Percentiles rank a stretch among this genome's conserved stretches.
Evolutionary conservation across 2,113 vertebrate genomes (phyloP).

Genomic region (Passer montanus): DNA sequence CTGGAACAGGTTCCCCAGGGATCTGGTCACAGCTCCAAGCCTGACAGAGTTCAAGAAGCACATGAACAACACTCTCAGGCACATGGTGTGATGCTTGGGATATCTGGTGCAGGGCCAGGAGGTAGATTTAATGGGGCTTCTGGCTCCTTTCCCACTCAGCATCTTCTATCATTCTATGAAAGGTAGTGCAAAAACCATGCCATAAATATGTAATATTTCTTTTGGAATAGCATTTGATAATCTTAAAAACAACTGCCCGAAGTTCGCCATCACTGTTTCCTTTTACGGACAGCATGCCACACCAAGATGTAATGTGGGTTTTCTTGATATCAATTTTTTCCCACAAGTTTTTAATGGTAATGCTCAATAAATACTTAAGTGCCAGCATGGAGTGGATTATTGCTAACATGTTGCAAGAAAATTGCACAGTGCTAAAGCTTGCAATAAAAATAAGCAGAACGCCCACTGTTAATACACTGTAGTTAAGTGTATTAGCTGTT

Average conservation of each 20-base stretch:
- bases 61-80: neutral
- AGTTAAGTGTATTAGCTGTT: conserved; percentile 71
- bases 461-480: conserved; percentile 62
- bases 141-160: neutral
- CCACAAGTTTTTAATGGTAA: conserved; percentile 51
- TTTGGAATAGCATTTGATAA: neutral
- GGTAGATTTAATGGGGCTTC: neutral
- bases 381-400: conserved; percentile 66
- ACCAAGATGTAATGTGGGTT: neutral
- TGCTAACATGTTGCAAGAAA: conserved; percentile 68
- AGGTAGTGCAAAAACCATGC: neutral
- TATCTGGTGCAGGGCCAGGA: neutral
- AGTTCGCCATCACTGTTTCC: neutral
- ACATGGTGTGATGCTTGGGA: neutral
- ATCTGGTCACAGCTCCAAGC: neutral
- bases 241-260: neutral
- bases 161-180: neutral
- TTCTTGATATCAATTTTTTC: conserved; percentile 1
- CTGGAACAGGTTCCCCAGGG: neutral
- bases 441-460: conserved; percentile 75
- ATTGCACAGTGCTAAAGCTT: conserved; percentile 60
- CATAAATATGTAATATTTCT: neutral
- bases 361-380: conserved; percentile 68
- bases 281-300: neutral
- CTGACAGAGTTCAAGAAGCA: neutral